These are phyloP conservation scores for Leuctra nigra DNA, from an alignment of 2,888 invertebrate species.

Conservation along the genomic window DNA sequence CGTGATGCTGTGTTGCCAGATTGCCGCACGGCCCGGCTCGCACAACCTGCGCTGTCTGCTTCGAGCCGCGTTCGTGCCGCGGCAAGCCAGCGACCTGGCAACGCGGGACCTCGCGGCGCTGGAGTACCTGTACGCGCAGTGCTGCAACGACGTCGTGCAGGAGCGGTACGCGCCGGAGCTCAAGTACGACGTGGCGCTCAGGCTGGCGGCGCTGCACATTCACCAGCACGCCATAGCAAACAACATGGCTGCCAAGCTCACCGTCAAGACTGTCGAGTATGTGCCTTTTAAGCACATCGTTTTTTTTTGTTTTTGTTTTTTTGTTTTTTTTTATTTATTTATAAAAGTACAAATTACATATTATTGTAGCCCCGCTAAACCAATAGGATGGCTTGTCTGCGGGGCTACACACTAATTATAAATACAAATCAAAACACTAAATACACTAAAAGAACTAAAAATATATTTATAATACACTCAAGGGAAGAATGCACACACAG, in stretches of 20 bases:
- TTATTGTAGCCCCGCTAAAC: no score
- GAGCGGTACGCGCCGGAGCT: slow-evolving; percentile 86
- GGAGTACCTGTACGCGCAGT: slow-evolving; percentile 85
- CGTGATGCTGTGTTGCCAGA: no score
- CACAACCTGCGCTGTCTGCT: slow-evolving; percentile 85
- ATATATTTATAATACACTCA: no score
- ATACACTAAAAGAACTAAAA: no score
- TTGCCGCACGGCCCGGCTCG: slow-evolving; percentile 83
- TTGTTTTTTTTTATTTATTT: no score
- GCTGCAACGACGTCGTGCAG: slow-evolving; percentile 90
- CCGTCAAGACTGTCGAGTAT: slow-evolving; percentile 82
- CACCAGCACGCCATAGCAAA: slow-evolving; percentile 83
- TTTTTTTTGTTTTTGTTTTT: no score
- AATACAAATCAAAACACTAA: no score
- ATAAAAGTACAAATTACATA: no score
- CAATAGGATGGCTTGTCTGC: no score
- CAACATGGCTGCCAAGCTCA: slow-evolving; percentile 72
- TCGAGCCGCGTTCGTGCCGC: slow-evolving; percentile 82
- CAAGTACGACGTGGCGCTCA: slow-evolving; percentile 77
- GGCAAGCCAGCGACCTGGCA: slow-evolving; percentile 75
- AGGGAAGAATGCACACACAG: no score
- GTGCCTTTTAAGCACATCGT: no score
- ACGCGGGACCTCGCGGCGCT: slow-evolving; percentile 77
- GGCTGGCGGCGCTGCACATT: slow-evolving; percentile 83
- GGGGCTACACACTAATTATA: no score